Evolutionary conservation across 2,888 invertebrate genomes (phyloP).

Genomic region (Bunonema sp.): DNA sequence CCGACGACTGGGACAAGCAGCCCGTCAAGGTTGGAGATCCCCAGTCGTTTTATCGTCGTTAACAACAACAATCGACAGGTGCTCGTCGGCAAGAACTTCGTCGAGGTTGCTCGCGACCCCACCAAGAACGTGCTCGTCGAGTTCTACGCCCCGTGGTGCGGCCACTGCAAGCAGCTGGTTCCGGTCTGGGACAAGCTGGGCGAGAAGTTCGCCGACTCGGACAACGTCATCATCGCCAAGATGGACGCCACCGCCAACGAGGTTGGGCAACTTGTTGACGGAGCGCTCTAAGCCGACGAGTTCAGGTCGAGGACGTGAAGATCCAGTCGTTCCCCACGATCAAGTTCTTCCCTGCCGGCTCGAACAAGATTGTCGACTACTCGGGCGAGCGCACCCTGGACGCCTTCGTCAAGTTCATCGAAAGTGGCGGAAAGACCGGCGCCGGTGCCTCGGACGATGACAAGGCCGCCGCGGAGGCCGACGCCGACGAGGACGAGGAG

Average conservation of each 20-base stretch:
- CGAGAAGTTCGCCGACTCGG: constrained; percentile 69
- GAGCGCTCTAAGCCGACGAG: background rate
- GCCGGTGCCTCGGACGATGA: constrained; percentile 39
- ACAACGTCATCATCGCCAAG: constrained; percentile 79
- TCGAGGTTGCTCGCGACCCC: constrained; percentile 65
- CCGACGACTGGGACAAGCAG: constrained; percentile 87
- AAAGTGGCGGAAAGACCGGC: constrained; percentile 69
- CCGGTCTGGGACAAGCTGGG: constrained; percentile 90
- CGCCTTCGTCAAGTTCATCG: constrained; percentile 78
- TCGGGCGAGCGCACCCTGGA: constrained; percentile 85
- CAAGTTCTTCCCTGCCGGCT: constrained; percentile 78
- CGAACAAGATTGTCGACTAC: constrained; percentile 75
- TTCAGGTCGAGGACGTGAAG: constrained; percentile 40
- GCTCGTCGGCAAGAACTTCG: constrained; percentile 86
- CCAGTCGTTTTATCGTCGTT: background rate
- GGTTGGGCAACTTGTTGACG: constrained; percentile 80
- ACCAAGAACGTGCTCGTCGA: constrained; percentile 85
- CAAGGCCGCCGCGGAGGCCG: constrained; percentile 38
- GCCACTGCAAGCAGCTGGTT: constrained; percentile 88
- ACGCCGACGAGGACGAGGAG: constrained; percentile 22
- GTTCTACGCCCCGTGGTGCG: constrained; percentile 61
- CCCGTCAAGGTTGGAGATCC: constrained; percentile 60
- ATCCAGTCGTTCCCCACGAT: constrained; percentile 63
- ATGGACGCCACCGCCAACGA: constrained; percentile 97
- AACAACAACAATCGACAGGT: background rate